Conservation (phyloP, 2,113 vertebrate genomes). For the Eclectus roratus region DNA sequence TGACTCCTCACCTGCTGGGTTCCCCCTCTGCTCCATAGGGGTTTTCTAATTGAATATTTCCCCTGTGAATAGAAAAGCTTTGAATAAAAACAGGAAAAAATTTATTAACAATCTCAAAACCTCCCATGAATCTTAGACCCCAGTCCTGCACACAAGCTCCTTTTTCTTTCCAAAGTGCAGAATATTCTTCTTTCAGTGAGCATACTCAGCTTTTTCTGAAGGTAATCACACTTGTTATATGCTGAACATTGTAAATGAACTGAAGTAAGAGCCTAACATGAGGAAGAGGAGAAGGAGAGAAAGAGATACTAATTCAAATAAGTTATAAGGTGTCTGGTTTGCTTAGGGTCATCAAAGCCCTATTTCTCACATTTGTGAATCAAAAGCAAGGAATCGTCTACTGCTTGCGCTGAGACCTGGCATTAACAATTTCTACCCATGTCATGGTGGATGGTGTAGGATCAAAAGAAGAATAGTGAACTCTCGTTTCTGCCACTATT, state of each 20-base stretch:
- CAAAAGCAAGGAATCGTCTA: neutral
- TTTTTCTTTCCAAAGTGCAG: neutral
- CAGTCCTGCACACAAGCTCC: neutral
- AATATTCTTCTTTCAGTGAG: neutral
- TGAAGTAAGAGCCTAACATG: neutral
- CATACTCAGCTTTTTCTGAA: neutral
- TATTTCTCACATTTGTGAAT: neutral
- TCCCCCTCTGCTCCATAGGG: neutral
- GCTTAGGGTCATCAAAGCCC: neutral
- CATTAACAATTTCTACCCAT: neutral
- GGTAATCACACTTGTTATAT: neutral
- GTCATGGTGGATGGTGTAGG: neutral
- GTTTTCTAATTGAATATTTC: slow-evolving; percentile 28
- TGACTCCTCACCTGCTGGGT: neutral
- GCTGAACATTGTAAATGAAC: neutral
- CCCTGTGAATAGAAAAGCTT: slow-evolving; percentile 5
- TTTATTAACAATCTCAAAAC: neutral
- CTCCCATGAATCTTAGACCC: neutral
- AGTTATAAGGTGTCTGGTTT: neutral
- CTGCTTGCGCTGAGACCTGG: neutral
- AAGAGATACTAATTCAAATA: neutral
- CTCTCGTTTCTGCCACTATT: neutral
- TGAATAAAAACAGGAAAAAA: neutral
- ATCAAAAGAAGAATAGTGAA: neutral
- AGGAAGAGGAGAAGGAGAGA: neutral